Base-by-base conservation (phyloP, 2,797 vertebrate species). In the Mormyrops boulengeri region DNA sequence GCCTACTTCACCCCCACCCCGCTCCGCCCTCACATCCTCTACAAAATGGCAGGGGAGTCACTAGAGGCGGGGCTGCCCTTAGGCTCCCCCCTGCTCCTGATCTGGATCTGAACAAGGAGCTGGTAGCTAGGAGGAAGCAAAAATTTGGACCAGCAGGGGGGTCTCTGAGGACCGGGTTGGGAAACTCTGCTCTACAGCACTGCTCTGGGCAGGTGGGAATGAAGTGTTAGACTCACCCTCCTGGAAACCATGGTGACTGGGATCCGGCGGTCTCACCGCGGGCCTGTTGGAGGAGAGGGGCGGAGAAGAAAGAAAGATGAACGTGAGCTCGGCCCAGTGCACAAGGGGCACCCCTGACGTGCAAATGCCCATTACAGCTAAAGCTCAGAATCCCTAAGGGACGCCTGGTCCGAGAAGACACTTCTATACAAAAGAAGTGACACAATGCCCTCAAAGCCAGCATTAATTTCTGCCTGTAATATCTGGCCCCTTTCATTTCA, bases 161-260 rank as follows among this genome's bases (percentile, higher is more conserved):
- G 4, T 73, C 66, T 5, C 30, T 12, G 0, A 14, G 30, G 12
- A 5, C 30, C 4, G 12, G 30, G 4, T 73, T 1, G 30, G 66
- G 9, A 38, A 38, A 73, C 30, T 14, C 66, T 73, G 47, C 22
- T 38, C n/a, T 69, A 69, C 22, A 14, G 11, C 60, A 49, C 19
- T 44, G 22, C n/a, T 8, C 38, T 1, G 11, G 30, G 89, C 85
- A 22, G 22, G 4, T 52, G 60, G 85, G 91, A 90, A 87, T 91
- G 49, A 41, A 30, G 92, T 88, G 89, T 50, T 44, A 50, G 92
- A 96, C 97, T 96, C 94, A 98, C 98, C 98, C 97, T 91, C 97
- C 98, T 95, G 98, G 98, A 95, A 99, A 97, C 95, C 98, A 97
- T 30, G 98, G 93, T n/a, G 97, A 98, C 93, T 96, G 97, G 38